Evolutionary conservation across 2,113 vertebrate genomes (phyloP).

Genomic region (Oostethus manadensis): DNA sequence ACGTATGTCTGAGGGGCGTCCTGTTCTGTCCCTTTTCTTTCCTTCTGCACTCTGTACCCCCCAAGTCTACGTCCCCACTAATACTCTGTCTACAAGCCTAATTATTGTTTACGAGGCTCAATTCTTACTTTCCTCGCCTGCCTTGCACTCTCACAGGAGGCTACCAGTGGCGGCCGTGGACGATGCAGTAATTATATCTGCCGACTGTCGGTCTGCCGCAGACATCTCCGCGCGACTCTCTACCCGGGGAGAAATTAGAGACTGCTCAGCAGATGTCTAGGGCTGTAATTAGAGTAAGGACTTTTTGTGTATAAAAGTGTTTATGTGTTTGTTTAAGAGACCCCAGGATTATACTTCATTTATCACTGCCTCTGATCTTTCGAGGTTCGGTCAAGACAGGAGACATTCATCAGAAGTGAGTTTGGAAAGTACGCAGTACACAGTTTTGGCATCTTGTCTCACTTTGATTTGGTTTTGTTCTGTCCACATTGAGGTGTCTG

Average conservation of each 20-base stretch:
- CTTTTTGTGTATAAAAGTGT: conserved; percentile 62
- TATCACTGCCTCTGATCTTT: conserved; percentile 17
- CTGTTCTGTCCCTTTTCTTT: conserved; percentile 22
- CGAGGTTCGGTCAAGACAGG: conserved; percentile 25
- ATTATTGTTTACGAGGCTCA: conserved; percentile 71
- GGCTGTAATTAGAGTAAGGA: conserved; percentile 67
- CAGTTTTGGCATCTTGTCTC: not conserved
- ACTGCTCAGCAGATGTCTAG: conserved; percentile 54
- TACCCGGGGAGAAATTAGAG: conserved; percentile 65
- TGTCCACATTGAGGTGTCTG: not conserved
- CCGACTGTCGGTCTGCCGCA: conserved; percentile 62
- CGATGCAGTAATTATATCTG: conserved; percentile 71
- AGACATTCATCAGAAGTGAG: conserved; percentile 9
- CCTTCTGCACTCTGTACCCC: conserved; percentile 38
- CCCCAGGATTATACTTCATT: conserved; percentile 35
- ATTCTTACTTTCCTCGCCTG: conserved; percentile 30
- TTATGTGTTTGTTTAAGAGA: conserved; percentile 68
- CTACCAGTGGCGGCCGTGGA: conserved; percentile 52
- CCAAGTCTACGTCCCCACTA: conserved; percentile 47
- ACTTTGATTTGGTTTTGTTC: not conserved
- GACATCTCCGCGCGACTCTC: conserved; percentile 63
- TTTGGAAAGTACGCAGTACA: not conserved
- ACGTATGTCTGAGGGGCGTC: not conserved
- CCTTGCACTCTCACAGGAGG: conserved; percentile 25
- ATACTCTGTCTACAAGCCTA: conserved; percentile 61